A percentile compares a stretch with the other conserved stretches of the same genome.
Conservation (phyloP, 2,797 vertebrate genomes). For the Amniataba percoides region DNA sequence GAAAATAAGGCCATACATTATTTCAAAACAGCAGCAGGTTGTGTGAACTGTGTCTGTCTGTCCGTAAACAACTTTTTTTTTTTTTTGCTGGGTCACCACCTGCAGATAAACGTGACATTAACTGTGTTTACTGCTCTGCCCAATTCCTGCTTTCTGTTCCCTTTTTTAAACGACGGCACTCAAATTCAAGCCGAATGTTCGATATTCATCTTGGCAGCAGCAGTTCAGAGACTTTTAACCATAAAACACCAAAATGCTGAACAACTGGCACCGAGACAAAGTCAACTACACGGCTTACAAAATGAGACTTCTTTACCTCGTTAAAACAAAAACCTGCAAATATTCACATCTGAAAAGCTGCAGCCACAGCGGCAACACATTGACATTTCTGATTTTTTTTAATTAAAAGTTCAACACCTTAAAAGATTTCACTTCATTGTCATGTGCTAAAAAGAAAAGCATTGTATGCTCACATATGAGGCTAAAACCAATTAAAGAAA, state of each 20-base stretch:
- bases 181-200: not conserved
- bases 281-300: not conserved
- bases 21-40: not conserved
- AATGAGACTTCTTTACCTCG: not conserved
- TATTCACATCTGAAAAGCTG: not conserved
- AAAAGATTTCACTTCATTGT: too few relatives aligned
- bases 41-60: not conserved
- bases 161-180: not conserved
- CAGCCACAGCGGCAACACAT: not conserved
- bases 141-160: not conserved
- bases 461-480: too few relatives aligned
- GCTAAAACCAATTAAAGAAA: too few relatives aligned
- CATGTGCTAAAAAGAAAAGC: too few relatives aligned
- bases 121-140: constrained; percentile 1
- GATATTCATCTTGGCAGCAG: not conserved
- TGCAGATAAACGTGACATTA: not conserved
- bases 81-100: not conserved
- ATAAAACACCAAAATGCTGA: not conserved
- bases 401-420: too few relatives aligned
- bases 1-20: not conserved
- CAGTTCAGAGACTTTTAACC: not conserved
- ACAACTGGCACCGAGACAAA: not conserved
- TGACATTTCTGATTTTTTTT: too few relatives aligned
- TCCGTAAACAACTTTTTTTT: constrained; percentile 10
- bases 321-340: not conserved